Base-by-base conservation (phyloP, 2,888 invertebrate genomes). In the Lepidocyrtinus sp. region DNA sequence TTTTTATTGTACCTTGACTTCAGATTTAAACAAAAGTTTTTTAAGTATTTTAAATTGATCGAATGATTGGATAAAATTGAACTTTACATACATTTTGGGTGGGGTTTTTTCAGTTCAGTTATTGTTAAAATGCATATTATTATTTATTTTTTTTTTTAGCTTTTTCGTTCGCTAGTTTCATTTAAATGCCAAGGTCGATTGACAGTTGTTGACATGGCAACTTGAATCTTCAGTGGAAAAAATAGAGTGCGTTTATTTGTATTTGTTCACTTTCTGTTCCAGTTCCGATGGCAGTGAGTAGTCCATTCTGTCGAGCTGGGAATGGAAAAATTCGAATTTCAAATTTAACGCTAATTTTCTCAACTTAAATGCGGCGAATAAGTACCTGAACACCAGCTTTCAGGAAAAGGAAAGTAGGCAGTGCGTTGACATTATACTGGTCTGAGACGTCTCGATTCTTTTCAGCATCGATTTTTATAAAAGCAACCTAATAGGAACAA, bases 211-310 rank as follows among this genome's bases (percentile, higher is more conserved):
- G n/a, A n/a, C n/a, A n/a, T n/a, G n/a, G n/a, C n/a, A n/a, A n/a
- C n/a, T n/a, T n/a, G n/a, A n/a, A n/a, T n/a, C n/a, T n/a, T n/a
- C n/a, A n/a, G n/a, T n/a, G 45, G 15, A 45, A 45, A 12, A 5
- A 12, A 45, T 45, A 12, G 15, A 12, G 15, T 45, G 7, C 5
- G 1, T 19, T 75, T 59, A 74, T 36, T 79, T 79, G 67, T 67
- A 71, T 67, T 82, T 82, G 67, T 74, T 77, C 22, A 82, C 82
- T 63, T 78, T 77, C 46, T 82, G 74, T 46, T 82, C 82, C 78
- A 82, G 27, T 55, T 82, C 82, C n/a, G 77, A 78, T 26, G 82
- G 82, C 59, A 78, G 59, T 22, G 82, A 82, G 63, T 82, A 82
- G 59, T 82, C 78, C 82, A 82, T 82, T 75, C 82, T 64, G 46